phyloP scores from a whole-genome alignment of 2,888 invertebrate species.

The Parnassius apollo region DNA sequence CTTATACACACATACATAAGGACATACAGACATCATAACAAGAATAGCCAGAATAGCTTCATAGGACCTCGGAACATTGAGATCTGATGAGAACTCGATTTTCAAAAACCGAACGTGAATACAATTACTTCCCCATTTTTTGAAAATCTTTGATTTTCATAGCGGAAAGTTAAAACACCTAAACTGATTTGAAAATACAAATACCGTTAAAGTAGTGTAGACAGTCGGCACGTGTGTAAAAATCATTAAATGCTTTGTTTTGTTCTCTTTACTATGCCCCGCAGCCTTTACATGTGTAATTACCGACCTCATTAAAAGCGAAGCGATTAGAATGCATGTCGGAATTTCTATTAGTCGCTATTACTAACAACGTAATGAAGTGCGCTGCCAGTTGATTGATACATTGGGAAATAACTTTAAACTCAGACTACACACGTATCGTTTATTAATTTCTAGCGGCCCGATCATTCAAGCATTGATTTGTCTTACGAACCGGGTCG shows the following conservation, averaged over 20 bases:
- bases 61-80: too few species aligned
- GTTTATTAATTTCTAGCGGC: too few species aligned
- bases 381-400: conserved; percentile 3
- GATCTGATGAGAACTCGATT: too few species aligned
- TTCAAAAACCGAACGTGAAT: too few species aligned
- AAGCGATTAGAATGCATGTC: conserved; percentile 9
- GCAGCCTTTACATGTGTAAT: conserved; percentile 14
- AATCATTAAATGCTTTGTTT: conserved; percentile 9
- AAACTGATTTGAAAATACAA: not conserved
- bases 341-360: conserved; percentile 22
- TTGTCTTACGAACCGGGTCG: too few species aligned
- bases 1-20: not conserved
- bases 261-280: conserved; percentile 4
- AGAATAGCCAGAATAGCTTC: too few species aligned
- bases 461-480: too few species aligned
- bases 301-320: conserved; percentile 21
- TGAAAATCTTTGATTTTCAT: too few species aligned
- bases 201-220: not conserved
- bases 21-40: too few species aligned
- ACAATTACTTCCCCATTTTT: too few species aligned
- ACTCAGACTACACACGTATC: too few species aligned
- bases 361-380: not conserved
- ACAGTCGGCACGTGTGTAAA: conserved; percentile 3
- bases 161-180: too few species aligned
- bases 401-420: not conserved